Conservation (phyloP, 1,140 invertebrate species). For the Arctopsyche grandis region DNA sequence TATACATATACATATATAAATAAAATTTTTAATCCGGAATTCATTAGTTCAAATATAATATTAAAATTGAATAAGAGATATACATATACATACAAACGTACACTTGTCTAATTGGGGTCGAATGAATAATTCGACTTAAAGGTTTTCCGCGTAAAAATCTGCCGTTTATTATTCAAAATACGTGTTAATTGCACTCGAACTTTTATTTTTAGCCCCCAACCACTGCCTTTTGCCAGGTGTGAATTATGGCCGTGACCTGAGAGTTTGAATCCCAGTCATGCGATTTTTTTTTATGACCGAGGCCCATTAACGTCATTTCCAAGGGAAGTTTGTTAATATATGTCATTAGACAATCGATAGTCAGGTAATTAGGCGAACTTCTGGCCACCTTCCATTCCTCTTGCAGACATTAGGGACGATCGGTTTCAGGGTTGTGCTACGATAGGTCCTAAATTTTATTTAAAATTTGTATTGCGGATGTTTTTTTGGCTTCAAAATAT, state of each 20-base stretch:
- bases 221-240: not conserved
- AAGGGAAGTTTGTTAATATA: constrained; percentile 32
- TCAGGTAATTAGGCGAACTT: constrained; percentile 9
- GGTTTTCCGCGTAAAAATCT: not conserved
- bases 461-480: too few relatives aligned
- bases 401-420: not conserved
- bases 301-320: constrained; percentile 13
- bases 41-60: too few relatives aligned
- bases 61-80: too few relatives aligned
- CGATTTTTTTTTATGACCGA: constrained; percentile 4
- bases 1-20: too few relatives aligned
- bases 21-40: too few relatives aligned
- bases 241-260: constrained; percentile 4
- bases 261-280: not conserved
- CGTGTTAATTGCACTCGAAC: not conserved
- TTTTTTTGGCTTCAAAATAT: too few relatives aligned
- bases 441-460: not conserved
- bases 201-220: not conserved
- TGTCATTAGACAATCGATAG: constrained; percentile 32
- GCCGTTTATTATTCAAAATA: not conserved
- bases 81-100: too few relatives aligned
- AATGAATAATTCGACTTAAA: too few relatives aligned
- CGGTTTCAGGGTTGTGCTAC: not conserved
- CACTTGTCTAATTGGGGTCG: too few relatives aligned
- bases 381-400: not conserved